phyloP scores from a whole-genome alignment of 2,797 vertebrate species.

The Lepilemur ruficaudatus region DNA sequence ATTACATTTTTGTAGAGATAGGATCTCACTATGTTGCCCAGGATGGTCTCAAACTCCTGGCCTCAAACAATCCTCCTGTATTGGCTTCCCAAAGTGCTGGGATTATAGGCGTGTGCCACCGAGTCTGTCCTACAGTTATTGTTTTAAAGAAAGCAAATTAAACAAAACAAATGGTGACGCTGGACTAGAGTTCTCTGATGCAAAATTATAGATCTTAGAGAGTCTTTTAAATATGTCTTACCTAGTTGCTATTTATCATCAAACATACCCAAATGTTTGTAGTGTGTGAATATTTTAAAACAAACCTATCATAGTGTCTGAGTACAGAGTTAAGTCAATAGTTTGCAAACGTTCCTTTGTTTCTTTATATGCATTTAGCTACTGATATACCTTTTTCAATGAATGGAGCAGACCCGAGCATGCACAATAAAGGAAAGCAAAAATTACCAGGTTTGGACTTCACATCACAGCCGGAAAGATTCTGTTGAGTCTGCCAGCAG shows the following conservation, averaged over 20 bases:
- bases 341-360: conserved; percentile 11
- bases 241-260: conserved; percentile 73
- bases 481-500: conserved; percentile 64
- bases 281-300: conserved; percentile 79
- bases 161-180: conserved; percentile 33
- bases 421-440: conserved; percentile 65
- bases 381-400: conserved; percentile 40
- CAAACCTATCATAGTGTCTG: conserved; percentile 58
- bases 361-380: conserved; percentile 64
- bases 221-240: conserved; percentile 64
- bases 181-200: neutral
- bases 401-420: conserved; percentile 58
- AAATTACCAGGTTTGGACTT: conserved; percentile 70
- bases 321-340: conserved; percentile 75
- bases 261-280: conserved; percentile 74
- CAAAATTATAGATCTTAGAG: conserved; percentile 43
- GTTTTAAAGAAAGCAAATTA: conserved; percentile 54
- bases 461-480: conserved; percentile 53
- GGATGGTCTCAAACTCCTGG: neutral
- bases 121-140: neutral
- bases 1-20: neutral
- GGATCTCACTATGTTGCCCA: neutral
- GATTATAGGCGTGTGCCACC: neutral
- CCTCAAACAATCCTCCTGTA: neutral
- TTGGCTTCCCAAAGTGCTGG: neutral